phyloP scores from a whole-genome alignment of 1,140 invertebrate genomes.

The Oncopodura yosiiana region DNA sequence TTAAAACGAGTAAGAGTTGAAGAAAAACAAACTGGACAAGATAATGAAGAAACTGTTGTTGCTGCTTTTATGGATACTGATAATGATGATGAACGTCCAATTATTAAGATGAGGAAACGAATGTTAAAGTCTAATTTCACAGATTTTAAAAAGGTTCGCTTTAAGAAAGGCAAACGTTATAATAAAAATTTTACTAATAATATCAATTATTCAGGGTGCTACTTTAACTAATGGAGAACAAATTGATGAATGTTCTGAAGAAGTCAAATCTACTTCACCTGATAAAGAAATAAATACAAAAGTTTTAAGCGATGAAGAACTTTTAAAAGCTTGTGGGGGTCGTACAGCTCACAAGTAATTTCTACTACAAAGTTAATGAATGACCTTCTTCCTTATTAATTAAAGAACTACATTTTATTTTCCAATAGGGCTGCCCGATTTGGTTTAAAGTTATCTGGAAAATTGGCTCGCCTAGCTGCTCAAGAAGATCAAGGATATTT shows the following conservation, averaged over 20 bases:
- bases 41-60: background rate
- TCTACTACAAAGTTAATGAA: background rate
- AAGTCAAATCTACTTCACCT: too few relatives aligned
- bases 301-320: constrained; percentile 26
- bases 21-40: background rate
- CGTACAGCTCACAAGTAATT: constrained; percentile 33
- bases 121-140: constrained; percentile 31
- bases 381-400: background rate
- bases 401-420: background rate
- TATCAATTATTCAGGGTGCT: constrained; percentile 23
- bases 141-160: constrained; percentile 28
- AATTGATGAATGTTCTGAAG: background rate
- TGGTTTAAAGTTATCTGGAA: constrained; percentile 31
- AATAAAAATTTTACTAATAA: background rate
- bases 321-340: constrained; percentile 32
- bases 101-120: constrained; percentile 22
- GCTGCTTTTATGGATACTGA: background rate
- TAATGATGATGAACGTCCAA: constrained; percentile 7
- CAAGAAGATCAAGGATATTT: constrained; percentile 24
- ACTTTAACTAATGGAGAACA: constrained; percentile 27
- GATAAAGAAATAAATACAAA: background rate
- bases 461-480: constrained; percentile 31
- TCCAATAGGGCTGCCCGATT: constrained; percentile 28
- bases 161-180: background rate
- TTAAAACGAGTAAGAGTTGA: constrained; percentile 23